Percentiles rank a stretch among this genome's conserved stretches.
These are phyloP conservation scores for Scaptodrosophila latifasciaeformis DNA, from an alignment of 2,888 invertebrate genomes.

Conservation along the genomic window DNA sequence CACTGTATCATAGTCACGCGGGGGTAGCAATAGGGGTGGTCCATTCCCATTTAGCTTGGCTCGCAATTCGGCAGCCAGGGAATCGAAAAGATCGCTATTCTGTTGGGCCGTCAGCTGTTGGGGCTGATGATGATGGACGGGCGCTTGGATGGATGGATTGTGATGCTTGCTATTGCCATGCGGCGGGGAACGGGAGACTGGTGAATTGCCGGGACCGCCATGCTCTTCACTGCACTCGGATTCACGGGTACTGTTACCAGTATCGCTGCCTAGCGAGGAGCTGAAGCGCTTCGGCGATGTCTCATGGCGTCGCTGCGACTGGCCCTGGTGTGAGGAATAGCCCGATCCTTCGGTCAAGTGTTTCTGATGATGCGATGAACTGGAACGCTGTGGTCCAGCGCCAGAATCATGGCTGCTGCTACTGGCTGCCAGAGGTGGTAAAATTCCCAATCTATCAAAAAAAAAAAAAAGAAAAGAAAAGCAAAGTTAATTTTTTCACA, in stretches of 20 bases:
- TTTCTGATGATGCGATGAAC: constrained; percentile 77
- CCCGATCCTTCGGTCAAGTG: constrained; percentile 11
- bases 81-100: constrained; percentile 89
- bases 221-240: constrained; percentile 83
- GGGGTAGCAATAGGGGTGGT: constrained; percentile 90
- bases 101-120: constrained; percentile 71
- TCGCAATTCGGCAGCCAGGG: constrained; percentile 92
- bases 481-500: no score
- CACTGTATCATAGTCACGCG: constrained; percentile 95
- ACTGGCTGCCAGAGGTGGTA: constrained; percentile 73
- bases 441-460: constrained; percentile 61
- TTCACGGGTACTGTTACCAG: constrained; percentile 81
- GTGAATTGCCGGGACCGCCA: constrained; percentile 44
- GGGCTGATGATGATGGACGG: constrained; percentile 44
- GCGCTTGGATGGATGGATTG: constrained; percentile 29
- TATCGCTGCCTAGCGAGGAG: constrained; percentile 85
- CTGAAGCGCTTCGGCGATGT: constrained; percentile 78
- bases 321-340: constrained; percentile 7
- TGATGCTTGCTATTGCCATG: constrained; percentile 15
- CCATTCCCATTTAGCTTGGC: constrained; percentile 81
- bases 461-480: background rate
- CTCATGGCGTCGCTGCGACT: constrained; percentile 63
- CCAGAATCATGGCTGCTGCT: constrained; percentile 67
- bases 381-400: constrained; percentile 72
- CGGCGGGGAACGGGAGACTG: constrained; percentile 71